Evolutionary conservation across 2,113 vertebrate species (phyloP).

Genomic region (Pipra filicauda): DNA sequence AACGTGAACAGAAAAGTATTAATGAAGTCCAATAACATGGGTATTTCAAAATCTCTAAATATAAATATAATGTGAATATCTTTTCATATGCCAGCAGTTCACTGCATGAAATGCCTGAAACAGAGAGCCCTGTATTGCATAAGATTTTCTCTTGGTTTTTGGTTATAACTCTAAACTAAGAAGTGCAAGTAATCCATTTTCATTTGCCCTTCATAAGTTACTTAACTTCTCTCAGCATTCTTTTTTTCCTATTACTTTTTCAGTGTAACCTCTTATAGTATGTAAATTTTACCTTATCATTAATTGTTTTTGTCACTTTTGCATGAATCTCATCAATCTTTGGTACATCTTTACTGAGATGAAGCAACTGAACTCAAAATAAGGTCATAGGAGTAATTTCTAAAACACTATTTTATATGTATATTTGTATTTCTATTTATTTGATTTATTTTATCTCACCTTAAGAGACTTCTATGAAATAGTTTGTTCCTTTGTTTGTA

Average conservation of each 20-base stretch:
- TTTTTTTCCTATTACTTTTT: not conserved
- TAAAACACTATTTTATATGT: not conserved
- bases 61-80: not conserved
- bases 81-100: not conserved
- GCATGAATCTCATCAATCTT: conserved; percentile 28
- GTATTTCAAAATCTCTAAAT: not conserved
- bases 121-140: not conserved
- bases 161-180: not conserved
- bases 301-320: not conserved
- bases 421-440: not conserved
- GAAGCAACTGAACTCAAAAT: not conserved
- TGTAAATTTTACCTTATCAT: not conserved
- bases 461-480: not conserved
- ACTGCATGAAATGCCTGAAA: not conserved
- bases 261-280: not conserved
- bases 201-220: not conserved
- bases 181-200: not conserved
- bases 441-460: not conserved
- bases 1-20: not conserved
- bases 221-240: not conserved
- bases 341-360: not conserved
- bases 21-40: not conserved
- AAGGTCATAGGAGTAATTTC: not conserved
- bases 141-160: not conserved
- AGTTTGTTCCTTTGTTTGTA: not conserved